Base-by-base conservation (phyloP, 2,797 vertebrate genomes). In the Alauda arvensis region DNA sequence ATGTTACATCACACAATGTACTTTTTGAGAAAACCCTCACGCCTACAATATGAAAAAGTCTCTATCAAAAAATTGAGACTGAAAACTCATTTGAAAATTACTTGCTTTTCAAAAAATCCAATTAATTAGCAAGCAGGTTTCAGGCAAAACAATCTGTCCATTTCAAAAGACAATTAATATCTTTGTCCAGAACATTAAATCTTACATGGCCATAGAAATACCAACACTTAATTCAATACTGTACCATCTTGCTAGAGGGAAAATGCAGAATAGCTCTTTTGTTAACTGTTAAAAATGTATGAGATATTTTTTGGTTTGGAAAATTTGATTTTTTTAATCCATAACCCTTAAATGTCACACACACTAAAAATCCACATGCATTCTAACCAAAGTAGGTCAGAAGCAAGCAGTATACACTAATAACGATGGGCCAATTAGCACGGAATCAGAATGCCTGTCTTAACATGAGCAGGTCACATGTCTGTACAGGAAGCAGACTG, bases 91-190 rank as follows among this genome's bases (percentile, higher is more conserved):
- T 92, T 92, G 71, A 93, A 94, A 83, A 59, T 62, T n/a, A 95
- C 53, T 91, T 29, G 10, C 56, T 95, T 91, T 83, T 63, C 24
- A 87, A 95, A 96, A 87, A 94, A 83, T 90, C 37, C 55, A 93
- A 87, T 96, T 95, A 94, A 95, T 95, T 95, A 96, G 92, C 83
- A 89, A 70, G 29, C 6, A 90, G 33, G 51, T 92, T 95, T 93
- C 85, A 95, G 94, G 88, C 28, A 95, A 96, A 90, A 91, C 83
- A 79, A 91, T 91, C 78, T 96, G 87, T 90, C 91, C 65, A 83
- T 85, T 88, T 78, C 59, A 92, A 88, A 74, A 92, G 89, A 93
- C 52, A 90, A 87, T 93, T 94, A 94, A 93, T 93, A 96, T 74
- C 68, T 90, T 87, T 90, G 71, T 62, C 66, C 51, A 91, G 74